Conservation (phyloP, 1,140 invertebrate genomes). For the Euura saliciscinereae region DNA sequence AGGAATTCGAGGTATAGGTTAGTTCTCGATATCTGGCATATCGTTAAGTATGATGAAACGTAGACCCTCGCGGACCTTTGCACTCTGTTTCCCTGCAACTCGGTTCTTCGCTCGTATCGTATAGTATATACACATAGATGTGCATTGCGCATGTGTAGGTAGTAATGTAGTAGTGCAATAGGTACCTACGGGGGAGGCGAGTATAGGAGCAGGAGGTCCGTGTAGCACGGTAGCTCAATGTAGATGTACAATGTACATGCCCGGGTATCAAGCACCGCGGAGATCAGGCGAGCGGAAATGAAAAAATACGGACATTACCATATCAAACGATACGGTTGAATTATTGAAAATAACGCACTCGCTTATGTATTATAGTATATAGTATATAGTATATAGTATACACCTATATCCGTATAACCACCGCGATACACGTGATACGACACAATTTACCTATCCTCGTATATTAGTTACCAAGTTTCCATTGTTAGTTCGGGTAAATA, state of each 20-base stretch:
- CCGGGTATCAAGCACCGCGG: no score
- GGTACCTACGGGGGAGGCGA: no score
- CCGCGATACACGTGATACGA: background rate
- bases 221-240: no score
- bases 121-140: no score
- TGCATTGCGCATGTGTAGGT: no score
- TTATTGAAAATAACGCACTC: conserved; percentile 51
- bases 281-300: conserved; percentile 16
- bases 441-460: background rate
- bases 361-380: conserved; percentile 26
- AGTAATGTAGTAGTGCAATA: no score
- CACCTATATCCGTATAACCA: background rate
- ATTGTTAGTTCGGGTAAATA: conserved; percentile 57
- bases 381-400: conserved; percentile 11
- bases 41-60: no score
- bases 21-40: no score
- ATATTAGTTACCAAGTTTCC: conserved; percentile 33
- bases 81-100: background rate
- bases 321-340: conserved; percentile 52
- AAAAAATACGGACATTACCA: conserved; percentile 52
- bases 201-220: no score
- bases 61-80: background rate
- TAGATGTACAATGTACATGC: no score
- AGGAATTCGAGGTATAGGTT: no score
- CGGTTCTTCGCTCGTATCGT: no score